Conservation (phyloP, 1,140 invertebrate species). For the Drosophila elegans region DNA sequence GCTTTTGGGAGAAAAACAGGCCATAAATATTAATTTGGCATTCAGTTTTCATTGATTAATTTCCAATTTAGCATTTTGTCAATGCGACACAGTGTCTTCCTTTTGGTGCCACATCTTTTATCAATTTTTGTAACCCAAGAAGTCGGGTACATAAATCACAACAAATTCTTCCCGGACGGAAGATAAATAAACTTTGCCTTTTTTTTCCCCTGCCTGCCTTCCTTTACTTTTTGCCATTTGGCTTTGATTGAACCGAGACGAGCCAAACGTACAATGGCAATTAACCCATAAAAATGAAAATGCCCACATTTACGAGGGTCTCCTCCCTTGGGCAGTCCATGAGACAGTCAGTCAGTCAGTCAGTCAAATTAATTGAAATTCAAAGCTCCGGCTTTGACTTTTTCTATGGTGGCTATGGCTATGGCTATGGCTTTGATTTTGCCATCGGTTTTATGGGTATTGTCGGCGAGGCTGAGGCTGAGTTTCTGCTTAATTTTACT, state of each 20-base stretch:
- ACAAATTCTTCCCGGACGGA: constrained; percentile 14
- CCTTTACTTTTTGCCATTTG: constrained; percentile 59
- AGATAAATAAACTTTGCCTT: constrained; percentile 60
- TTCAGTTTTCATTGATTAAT: constrained; percentile 65
- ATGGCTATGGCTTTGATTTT: constrained; percentile 51
- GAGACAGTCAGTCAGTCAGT: constrained; percentile 22
- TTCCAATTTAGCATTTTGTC: constrained; percentile 73
- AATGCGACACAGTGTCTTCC: constrained; percentile 46
- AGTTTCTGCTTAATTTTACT: constrained; percentile 73
- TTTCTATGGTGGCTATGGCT: constrained; percentile 1
- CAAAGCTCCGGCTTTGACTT: constrained; percentile 52
- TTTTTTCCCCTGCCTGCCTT: neutral
- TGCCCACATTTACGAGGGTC: constrained; percentile 68
- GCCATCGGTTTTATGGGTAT: constrained; percentile 65
- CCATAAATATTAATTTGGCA: constrained; percentile 75
- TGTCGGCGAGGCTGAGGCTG: constrained; percentile 2
- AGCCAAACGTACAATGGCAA: constrained; percentile 68
- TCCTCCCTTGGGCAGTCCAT: constrained; percentile 25
- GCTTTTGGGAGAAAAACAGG: constrained; percentile 29
- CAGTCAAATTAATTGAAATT: constrained; percentile 79
- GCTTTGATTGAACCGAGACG: constrained; percentile 59
- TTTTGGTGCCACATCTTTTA: constrained; percentile 9
- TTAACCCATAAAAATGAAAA: constrained; percentile 81
- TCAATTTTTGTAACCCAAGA: constrained; percentile 36
- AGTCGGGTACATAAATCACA: constrained; percentile 62